Evolutionary conservation across 1,140 invertebrate genomes (phyloP).

Genomic region (Pseudomyrmex cubaensis): DNA sequence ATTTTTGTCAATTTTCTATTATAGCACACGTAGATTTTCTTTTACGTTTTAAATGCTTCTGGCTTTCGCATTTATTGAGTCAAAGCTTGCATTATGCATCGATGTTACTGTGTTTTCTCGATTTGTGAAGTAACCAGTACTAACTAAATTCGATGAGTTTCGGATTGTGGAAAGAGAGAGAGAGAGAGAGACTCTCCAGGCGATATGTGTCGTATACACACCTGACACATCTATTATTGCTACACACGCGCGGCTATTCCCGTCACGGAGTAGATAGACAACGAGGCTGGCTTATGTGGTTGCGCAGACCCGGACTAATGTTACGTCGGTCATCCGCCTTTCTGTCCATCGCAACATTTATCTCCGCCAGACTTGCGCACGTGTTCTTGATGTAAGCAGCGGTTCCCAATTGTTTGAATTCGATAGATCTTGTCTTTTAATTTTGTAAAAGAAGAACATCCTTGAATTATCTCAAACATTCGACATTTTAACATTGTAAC

Average conservation of each 20-base stretch:
- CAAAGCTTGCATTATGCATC: background rate
- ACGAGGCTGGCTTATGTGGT: conserved; percentile 58
- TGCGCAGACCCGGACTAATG: conserved; percentile 60
- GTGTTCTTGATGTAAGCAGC: background rate
- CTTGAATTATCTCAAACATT: background rate
- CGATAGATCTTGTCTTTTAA: background rate
- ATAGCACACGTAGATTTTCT: background rate
- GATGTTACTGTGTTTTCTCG: background rate
- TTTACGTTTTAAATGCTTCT: no score
- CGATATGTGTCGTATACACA: background rate
- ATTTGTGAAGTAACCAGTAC: background rate
- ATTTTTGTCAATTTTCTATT: conserved; percentile 2
- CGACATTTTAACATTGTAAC: no score
- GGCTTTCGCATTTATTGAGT: background rate
- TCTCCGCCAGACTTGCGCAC: conserved; percentile 4
- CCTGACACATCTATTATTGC: conserved; percentile 62
- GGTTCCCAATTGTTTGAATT: background rate
- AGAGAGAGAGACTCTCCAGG: background rate
- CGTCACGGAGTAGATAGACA: conserved; percentile 49
- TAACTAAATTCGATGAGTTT: conserved; percentile 5
- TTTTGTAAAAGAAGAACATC: background rate
- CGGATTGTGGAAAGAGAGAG: background rate
- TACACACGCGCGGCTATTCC: conserved; percentile 41
- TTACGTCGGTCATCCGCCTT: conserved; percentile 52
- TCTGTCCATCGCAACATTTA: conserved; percentile 40